Base-by-base conservation (phyloP, 2,888 invertebrate species). In the Torymus tubicola region DNA sequence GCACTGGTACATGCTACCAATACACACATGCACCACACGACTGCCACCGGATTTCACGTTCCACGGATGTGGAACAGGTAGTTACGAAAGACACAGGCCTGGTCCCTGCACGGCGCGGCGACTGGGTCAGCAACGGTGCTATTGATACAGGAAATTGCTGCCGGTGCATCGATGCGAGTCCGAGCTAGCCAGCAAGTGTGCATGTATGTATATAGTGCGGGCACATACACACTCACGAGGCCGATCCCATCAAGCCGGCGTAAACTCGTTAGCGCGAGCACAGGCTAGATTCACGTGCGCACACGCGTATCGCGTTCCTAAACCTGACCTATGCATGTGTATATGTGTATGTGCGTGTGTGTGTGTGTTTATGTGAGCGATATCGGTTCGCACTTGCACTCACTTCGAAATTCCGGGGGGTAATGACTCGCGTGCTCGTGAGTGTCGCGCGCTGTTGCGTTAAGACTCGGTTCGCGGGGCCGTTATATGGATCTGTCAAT, bases 71-170 rank as follows among this genome's bases (percentile, higher is more conserved):
- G 69, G 77, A 77, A 77, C 77, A 77, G 77, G 77, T 77, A 77
- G 69, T 76, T 77, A 77, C 77, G 77, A 77, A 77, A 77, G 61
- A 67, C 42, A 42, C 42, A 42, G 52, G 50, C 21, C 42, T 13
- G 42, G 63, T 13, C 63, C 4, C 24, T 4, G 14, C 24, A 4
- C 18, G 10, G 11, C 13, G 10, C 61, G 18, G 18, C 64, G 50
- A 65, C 70, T 78, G 50, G 77, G 77, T 77, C 81, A 71, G 64
- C 67, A 63, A 53, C 71, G 64, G 82, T 61, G 76, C 21, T 75
- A 82, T 82, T 82, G 82, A 82, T 81, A 82, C 81, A 81, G 82
- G 81, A 82, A 82, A 82, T 81, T 82, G 74, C 67, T 61, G 78
- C 64, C 52, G 63, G 70, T 74, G 67, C 80, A 76, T 80, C 80